phyloP scores from a whole-genome alignment of 2,113 vertebrate genomes.

The Mystacornis crossleyi region DNA sequence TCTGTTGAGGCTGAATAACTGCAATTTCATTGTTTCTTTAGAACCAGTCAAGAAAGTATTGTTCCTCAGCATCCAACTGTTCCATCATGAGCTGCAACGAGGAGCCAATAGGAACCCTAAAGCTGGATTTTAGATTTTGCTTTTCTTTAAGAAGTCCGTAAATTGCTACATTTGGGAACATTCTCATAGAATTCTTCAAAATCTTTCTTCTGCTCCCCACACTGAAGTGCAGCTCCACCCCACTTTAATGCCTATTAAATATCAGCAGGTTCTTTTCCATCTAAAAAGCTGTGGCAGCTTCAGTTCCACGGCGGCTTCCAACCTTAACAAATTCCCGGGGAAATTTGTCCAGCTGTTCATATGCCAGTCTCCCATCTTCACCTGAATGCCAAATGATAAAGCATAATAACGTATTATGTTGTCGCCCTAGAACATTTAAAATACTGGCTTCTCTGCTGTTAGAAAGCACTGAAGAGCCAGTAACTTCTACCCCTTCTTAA shows the following conservation, averaged over 20 bases:
- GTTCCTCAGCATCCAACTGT: neutral
- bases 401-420: neutral
- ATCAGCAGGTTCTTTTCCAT: neutral
- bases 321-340: slow-evolving; percentile 82
- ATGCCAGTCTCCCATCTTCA: slow-evolving; percentile 92
- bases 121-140: neutral
- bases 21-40: neutral
- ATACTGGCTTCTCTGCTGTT: neutral
- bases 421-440: neutral
- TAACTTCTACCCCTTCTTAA: neutral
- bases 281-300: slow-evolving; percentile 88
- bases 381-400: slow-evolving; percentile 72
- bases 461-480: neutral
- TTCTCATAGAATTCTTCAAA: neutral
- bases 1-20: neutral
- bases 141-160: neutral
- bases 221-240: slow-evolving; percentile 3
- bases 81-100: slow-evolving; percentile 18
- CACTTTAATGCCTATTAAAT: neutral
- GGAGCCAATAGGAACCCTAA: neutral
- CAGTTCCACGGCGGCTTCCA: slow-evolving; percentile 80
- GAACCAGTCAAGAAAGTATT: neutral
- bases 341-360: slow-evolving; percentile 90
- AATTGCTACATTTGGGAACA: neutral
- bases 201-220: neutral